Conservation (phyloP, 2,797 vertebrate species). For the Enteromius anoplus region DNA sequence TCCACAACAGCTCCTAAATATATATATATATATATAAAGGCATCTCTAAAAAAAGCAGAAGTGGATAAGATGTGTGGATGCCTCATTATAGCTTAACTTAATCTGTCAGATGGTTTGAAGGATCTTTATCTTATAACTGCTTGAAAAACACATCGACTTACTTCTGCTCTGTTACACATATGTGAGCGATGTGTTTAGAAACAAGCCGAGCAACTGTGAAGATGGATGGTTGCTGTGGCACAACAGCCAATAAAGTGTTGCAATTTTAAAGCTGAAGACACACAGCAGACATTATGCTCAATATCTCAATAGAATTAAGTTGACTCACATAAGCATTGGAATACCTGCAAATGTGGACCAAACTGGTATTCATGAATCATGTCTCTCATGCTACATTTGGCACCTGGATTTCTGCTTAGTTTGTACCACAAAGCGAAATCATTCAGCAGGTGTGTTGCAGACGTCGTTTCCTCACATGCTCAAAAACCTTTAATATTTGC, state of each 20-base stretch:
- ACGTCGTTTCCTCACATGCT: background rate
- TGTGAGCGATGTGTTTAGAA: constrained; percentile 2
- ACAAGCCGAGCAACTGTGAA: background rate
- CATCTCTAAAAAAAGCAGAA: background rate
- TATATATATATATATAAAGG: background rate
- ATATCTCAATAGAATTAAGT: constrained; percentile 16
- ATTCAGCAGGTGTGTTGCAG: constrained; percentile 29
- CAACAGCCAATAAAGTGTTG: background rate
- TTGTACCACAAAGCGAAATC: constrained; percentile 41
- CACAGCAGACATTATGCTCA: constrained; percentile 2
- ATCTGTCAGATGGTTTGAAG: background rate
- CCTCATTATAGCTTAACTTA: background rate
- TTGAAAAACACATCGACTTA: background rate
- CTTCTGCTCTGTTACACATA: constrained; percentile 1
- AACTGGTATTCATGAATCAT: constrained; percentile 29
- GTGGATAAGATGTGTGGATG: background rate
- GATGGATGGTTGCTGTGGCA: background rate
- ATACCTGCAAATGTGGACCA: constrained; percentile 42
- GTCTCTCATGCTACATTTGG: constrained; percentile 9
- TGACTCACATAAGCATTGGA: constrained; percentile 1
- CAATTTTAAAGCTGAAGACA: constrained; percentile 13
- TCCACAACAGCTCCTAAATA: background rate
- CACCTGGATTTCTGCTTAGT: constrained; percentile 44
- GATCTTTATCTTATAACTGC: constrained; percentile 7
- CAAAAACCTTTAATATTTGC: constrained; percentile 3